Conservation (phyloP, 2,797 vertebrate genomes). For the Novumbra hubbsi region DNA sequence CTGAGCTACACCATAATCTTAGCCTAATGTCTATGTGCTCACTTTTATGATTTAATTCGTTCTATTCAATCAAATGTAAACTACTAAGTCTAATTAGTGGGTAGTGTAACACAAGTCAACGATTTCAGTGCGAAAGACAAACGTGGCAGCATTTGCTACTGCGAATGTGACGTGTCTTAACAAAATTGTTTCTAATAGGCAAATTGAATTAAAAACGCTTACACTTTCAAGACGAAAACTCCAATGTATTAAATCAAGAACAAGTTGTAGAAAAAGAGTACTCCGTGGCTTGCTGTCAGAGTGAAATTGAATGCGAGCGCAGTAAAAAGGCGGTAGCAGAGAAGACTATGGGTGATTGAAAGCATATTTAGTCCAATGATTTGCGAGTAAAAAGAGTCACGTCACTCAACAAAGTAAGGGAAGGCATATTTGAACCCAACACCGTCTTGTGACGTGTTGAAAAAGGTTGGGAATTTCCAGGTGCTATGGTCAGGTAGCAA, state of each 20-base stretch:
- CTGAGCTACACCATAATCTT: too few relatives aligned
- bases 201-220: slow-evolving; percentile 32
- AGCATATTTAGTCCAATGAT: slow-evolving; percentile 33
- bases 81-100: too few relatives aligned
- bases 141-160: background rate
- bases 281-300: slow-evolving; percentile 24
- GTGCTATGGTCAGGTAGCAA: background rate
- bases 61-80: too few relatives aligned
- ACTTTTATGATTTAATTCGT: too few relatives aligned
- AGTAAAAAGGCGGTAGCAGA: slow-evolving; percentile 29
- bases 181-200: background rate
- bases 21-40: too few relatives aligned
- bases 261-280: background rate
- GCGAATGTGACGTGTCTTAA: background rate
- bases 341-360: slow-evolving; percentile 28
- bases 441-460: background rate
- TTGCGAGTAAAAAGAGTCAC: background rate
- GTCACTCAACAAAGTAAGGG: background rate
- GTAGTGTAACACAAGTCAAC: slow-evolving; percentile 13
- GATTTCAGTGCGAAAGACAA: slow-evolving; percentile 26
- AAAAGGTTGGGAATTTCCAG: background rate
- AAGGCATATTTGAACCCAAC: background rate
- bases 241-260: slow-evolving; percentile 38
- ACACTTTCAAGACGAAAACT: slow-evolving; percentile 45
- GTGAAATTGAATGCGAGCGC: slow-evolving; percentile 15